Percentiles rank a stretch among this genome's conserved stretches.
These are phyloP conservation scores for Spea hammondii DNA, from an alignment of 2,797 vertebrate species.

Conservation along the genomic window DNA sequence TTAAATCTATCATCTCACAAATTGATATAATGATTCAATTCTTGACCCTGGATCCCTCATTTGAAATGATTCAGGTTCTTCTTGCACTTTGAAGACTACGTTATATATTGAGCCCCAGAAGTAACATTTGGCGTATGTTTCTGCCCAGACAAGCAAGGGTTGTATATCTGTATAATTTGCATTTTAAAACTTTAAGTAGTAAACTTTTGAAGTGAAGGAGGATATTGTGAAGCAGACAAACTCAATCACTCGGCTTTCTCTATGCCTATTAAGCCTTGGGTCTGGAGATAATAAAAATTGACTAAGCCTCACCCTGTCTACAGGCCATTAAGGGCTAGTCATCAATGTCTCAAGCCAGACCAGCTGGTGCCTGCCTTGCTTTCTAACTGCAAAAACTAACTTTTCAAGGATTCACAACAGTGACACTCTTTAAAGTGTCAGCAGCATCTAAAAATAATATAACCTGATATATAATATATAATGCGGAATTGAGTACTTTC, in stretches of 20 bases:
- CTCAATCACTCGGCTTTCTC: slow-evolving; percentile 22
- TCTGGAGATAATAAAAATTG: slow-evolving; percentile 20
- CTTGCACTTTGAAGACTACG: too few species aligned
- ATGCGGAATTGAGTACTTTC: too few species aligned
- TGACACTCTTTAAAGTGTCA: not conserved
- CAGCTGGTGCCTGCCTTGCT: slow-evolving; percentile 10
- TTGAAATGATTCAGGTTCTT: too few species aligned
- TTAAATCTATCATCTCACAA: too few species aligned
- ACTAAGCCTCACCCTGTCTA: slow-evolving; percentile 13
- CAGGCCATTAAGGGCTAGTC: slow-evolving; percentile 12
- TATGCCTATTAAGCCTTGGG: slow-evolving; percentile 5
- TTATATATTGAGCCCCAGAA: not conserved
- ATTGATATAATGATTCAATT: too few species aligned
- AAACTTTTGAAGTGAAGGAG: not conserved
- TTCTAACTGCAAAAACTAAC: not conserved
- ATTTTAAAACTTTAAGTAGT: slow-evolving; percentile 2
- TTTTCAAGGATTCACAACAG: not conserved
- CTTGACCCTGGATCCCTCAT: too few species aligned
- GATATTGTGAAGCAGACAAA: not conserved
- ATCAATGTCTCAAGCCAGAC: slow-evolving; percentile 17
- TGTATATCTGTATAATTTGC: not conserved
- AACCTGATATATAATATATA: too few species aligned
- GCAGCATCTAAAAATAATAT: too few species aligned
- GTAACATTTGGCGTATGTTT: not conserved
- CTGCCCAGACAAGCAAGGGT: not conserved